Base-by-base conservation (phyloP, 1,140 invertebrate species). In the Platorchestia sp. region DNA sequence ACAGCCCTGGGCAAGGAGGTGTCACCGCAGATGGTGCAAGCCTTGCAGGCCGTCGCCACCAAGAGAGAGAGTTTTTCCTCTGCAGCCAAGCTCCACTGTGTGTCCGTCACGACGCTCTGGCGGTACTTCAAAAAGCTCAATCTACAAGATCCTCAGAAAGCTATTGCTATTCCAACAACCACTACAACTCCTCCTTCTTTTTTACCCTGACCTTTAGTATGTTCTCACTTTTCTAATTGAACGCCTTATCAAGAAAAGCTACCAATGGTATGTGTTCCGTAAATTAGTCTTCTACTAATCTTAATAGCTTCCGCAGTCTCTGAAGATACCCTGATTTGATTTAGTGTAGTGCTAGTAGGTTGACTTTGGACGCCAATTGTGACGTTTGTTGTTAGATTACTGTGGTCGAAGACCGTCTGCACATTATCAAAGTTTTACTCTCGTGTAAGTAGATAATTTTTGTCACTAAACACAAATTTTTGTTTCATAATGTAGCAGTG, bases 101-200 rank as follows among this genome's bases (percentile, higher is more conserved):
- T 96, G 36, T 96, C 96, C n/a, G 96, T 96, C 45, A 96, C 96
- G 10, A 96, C 96, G 14, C 96, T 96, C 41, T 96, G 96, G 96
- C 96, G 96, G 45, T 96, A 96, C 95, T 96, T 95, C 91, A 96
- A 96, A 90, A 96, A 96, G 51, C 91, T 93, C 91, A 93, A 45
- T 14, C 43, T 93, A 6, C 91, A 93, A 93, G 91, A 93, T 93
- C 43, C 91, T n/a, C 91, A 93, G 44, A 93, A 44, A 93, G 16
- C 91, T 47, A 44, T 93, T 45, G 45, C 91, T 44, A 93, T 93
- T 47, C 43, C 91, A 44, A 45, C 91, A 44, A 45, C 43, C 91
- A 45, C 91, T 45, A 93, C 91, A 44, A 45, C 91, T 44, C 41
- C 91, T 19, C 91, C 91, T 19, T 93, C 91, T 93, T 45, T 93